phyloP scores from a whole-genome alignment of 2,113 vertebrate genomes.

The Physeter macrocephalus region DNA sequence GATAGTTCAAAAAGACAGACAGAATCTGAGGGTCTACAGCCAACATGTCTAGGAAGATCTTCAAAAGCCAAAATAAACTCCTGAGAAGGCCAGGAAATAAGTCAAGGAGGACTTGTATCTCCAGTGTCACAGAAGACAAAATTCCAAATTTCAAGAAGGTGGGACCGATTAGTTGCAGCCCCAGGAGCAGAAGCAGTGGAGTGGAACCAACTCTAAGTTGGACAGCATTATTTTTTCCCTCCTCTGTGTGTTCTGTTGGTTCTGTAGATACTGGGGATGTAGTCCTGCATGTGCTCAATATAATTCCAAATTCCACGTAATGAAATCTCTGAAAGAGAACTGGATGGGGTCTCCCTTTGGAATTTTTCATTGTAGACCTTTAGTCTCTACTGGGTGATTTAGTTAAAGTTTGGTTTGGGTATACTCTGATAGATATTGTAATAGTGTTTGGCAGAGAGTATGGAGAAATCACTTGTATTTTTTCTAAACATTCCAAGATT shows the following conservation, averaged over 20 bases:
- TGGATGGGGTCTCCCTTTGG: not conserved
- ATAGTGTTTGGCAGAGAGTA: not conserved
- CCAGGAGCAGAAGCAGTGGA: not conserved
- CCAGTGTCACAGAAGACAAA: not conserved
- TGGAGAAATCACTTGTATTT: not conserved
- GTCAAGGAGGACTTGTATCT: not conserved
- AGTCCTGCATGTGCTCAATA: accelerated
- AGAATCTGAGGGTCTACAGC: not conserved
- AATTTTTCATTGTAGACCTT: not conserved
- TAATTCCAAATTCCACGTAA: not conserved
- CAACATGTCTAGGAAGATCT: not conserved
- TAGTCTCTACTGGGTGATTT: not conserved
- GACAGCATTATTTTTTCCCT: not conserved
- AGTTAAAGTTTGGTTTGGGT: not conserved
- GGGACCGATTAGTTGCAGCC: no score
- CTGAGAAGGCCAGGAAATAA: not conserved
- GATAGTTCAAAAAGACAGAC: not conserved
- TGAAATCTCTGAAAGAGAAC: not conserved
- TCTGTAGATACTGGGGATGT: no score
- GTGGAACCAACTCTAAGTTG: accelerated
- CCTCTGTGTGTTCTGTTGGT: not conserved
- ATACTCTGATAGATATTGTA: not conserved
- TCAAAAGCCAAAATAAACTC: not conserved
- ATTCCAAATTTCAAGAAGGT: not conserved
- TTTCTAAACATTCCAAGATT: not conserved